A percentile compares a stretch with the other conserved stretches of the same genome.
Conservation (phyloP, 2,888 invertebrate genomes). For the Arge pagana region DNA sequence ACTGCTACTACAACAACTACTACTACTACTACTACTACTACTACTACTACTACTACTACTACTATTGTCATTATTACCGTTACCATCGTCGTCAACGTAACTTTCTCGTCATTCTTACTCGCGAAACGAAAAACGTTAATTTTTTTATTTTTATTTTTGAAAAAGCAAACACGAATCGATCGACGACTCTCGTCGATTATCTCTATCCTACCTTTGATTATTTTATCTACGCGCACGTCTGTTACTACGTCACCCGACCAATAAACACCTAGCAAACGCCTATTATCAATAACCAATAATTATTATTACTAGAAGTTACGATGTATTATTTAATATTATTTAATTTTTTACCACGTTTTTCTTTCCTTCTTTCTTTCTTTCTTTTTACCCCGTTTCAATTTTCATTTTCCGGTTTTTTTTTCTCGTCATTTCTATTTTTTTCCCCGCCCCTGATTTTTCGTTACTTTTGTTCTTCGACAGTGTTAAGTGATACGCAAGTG, state of each 20-base stretch:
- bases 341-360: conserved; percentile 20
- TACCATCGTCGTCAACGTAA: background rate
- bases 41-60: background rate
- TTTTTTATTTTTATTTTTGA: background rate
- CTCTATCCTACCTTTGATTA: too few species aligned
- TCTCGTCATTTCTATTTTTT: conserved; percentile 10
- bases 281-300: conserved; percentile 16
- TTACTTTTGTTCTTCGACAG: conserved; percentile 3
- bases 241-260: conserved; percentile 3
- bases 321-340: conserved; percentile 22
- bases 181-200: too few species aligned
- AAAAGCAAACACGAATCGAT: too few species aligned
- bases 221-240: background rate
- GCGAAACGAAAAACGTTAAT: too few species aligned
- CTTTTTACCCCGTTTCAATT: background rate
- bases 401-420: conserved; percentile 13
- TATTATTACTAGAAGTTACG: conserved; percentile 8
- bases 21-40: conserved; percentile 5
- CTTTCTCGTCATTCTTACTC: conserved; percentile 1
- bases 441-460: background rate
- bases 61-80: background rate
- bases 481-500: conserved; percentile 8
- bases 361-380: conserved; percentile 1
- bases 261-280: conserved; percentile 1
- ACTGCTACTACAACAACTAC: conserved; percentile 28